Conservation (phyloP, 2,113 vertebrate genomes). For the Cryptotis parvus region DNA sequence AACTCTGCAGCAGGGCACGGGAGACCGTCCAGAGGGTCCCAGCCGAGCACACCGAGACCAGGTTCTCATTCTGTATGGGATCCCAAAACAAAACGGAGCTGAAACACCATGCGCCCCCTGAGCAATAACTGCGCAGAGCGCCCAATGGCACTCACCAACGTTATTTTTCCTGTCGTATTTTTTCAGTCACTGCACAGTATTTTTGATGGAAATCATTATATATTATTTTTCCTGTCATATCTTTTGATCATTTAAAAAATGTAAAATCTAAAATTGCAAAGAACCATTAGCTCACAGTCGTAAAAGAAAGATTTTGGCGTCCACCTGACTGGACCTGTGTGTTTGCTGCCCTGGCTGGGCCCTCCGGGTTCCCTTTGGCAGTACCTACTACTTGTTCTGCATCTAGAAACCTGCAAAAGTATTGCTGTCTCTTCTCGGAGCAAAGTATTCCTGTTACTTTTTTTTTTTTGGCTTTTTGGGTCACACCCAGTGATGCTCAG, state of each 20-base stretch:
- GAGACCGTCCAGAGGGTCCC: too few species aligned
- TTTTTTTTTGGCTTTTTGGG: too few species aligned
- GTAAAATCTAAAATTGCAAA: neutral
- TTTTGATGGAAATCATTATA: conserved; percentile 27
- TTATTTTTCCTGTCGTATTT: too few species aligned
- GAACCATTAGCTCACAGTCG: neutral
- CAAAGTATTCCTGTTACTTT: neutral
- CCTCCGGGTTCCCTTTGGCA: neutral
- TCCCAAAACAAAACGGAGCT: too few species aligned
- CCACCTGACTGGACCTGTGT: too few species aligned
- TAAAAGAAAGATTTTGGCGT: neutral
- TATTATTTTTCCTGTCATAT: neutral
- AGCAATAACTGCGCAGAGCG: too few species aligned
- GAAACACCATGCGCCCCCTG: too few species aligned
- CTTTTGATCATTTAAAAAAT: conserved; percentile 28
- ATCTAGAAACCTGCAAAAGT: neutral
- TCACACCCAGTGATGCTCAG: too few species aligned
- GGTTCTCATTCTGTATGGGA: too few species aligned
- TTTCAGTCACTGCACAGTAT: neutral
- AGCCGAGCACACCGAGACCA: too few species aligned
- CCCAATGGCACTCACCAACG: too few species aligned
- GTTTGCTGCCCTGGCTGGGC: neutral
- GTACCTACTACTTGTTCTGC: neutral
- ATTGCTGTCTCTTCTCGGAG: neutral
- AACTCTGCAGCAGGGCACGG: too few species aligned